Evolutionary conservation across 1,140 invertebrate genomes (phyloP), one percentile per base, ranked within the genome.

Genomic region (Drosophila tani): DNA sequence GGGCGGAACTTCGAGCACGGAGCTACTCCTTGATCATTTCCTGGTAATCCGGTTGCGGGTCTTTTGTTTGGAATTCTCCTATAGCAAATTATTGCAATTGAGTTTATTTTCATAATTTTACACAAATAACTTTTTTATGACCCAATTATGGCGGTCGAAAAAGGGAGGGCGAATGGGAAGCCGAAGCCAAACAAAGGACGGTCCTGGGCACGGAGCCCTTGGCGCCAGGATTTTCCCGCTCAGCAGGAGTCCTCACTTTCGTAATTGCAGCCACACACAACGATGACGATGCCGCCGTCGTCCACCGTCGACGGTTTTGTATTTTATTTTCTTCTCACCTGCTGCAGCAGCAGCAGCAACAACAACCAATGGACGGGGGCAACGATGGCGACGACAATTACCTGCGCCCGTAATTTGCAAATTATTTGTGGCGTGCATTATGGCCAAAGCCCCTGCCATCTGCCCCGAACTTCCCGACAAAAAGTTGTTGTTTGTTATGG

Each of bases 121-220:
- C 77, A 84, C 84, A 87, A 87, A 87, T 87, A 81, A 83, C 84
- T 88, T 78, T 87, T 88, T 87, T 88, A 88, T 87, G 84, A 87
- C 77, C 84, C 77, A 88, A 87, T 87, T 87, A 83, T 65, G 35
- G 21, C 17, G 35, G 50, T 27, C 17, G 51, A 59, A 65, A 38
- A 40, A 19, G 43, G 2, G 41, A 7, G 41, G 41, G 21, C 24
- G 45, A 49, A 40, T 58, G 41, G 29, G 12, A 35, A 17, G n/a
- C 29, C 3, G 19, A 32, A n/a, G 69, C 51, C 66, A 73, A 73
- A 50, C 67, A 73, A 43, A 55, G 29, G 21, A n/a, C 11, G 29
- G 29, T 32, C 17, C 19, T 8, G 49, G 32, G 0, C 32, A 35
- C 32, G 32, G 32, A 38, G 49, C 29, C 21, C 40, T 43, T 71